A percentile compares a stretch with the other conserved stretches of the same genome.
Conservation (phyloP, 2,888 invertebrate genomes). For the Troilus luridus region DNA sequence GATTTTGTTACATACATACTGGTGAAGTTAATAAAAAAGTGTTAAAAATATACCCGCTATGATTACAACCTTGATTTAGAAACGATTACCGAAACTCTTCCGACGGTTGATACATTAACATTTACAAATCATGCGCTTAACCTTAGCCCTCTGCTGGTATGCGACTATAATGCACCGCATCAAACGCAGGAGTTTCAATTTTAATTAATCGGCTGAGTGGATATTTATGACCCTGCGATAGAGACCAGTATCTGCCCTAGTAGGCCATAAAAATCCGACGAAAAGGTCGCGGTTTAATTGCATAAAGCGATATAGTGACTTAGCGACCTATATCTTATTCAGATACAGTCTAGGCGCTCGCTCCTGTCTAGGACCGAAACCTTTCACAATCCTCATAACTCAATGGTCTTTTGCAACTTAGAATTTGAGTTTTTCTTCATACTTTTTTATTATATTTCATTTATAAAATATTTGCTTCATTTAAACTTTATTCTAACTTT, state of each 20-base stretch:
- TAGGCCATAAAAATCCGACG: background rate
- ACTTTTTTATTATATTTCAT: too few species aligned
- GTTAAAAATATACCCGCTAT: too few species aligned
- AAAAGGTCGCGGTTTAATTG: slow-evolving; percentile 29
- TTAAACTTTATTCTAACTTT: too few species aligned
- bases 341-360: background rate
- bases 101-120: background rate
- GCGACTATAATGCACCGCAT: background rate
- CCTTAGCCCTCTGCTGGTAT: background rate
- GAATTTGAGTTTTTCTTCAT: background rate
- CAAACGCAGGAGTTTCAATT: background rate
- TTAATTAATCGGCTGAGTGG: background rate
- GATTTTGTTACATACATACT: too few species aligned
- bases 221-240: background rate
- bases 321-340: background rate
- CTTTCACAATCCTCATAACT: background rate
- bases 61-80: background rate
- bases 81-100: too few species aligned
- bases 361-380: background rate
- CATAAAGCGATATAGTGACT: background rate
- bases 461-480: too few species aligned
- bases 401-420: background rate
- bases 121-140: background rate
- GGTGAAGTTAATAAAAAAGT: too few species aligned
- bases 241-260: background rate